Conservation (phyloP, 2,888 invertebrate genomes). For the Agonopterix heracliana region DNA sequence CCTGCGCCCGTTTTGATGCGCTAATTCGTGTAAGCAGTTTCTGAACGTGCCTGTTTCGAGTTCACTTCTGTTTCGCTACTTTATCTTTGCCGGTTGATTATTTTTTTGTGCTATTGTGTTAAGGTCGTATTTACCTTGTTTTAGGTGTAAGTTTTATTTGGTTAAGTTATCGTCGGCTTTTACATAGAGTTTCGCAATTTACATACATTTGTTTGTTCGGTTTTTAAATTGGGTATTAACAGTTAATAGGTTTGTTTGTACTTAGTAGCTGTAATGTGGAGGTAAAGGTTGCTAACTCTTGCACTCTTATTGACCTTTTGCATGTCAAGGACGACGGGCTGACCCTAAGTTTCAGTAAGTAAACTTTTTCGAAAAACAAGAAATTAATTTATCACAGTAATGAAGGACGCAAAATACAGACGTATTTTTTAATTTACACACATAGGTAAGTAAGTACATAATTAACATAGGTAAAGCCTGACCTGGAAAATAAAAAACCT, state of each 20-base stretch:
- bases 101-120: constrained; percentile 25
- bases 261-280: neutral
- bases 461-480: no score
- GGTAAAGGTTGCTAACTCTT: neutral
- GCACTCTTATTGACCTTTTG: no score
- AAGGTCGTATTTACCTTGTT: constrained; percentile 30
- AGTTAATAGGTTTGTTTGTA: constrained; percentile 46
- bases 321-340: no score
- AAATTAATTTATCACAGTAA: no score
- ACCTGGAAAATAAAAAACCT: no score
- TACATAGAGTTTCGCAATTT: constrained; percentile 71
- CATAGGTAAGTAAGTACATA: no score
- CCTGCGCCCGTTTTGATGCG: constrained; percentile 71
- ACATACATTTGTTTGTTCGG: constrained; percentile 74
- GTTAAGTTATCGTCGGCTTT: constrained; percentile 63
- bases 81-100: constrained; percentile 16
- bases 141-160: constrained; percentile 14
- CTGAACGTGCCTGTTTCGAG: constrained; percentile 73
- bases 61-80: constrained; percentile 56
- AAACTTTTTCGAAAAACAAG: no score
- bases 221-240: constrained; percentile 74
- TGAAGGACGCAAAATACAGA: no score
- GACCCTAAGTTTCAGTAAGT: no score
- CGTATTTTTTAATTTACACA: no score
- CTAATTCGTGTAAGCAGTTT: constrained; percentile 77